These are phyloP conservation scores for Zoanthus gigantus DNA, from an alignment of 92 coral and sea anemone genomes.

Conservation along the genomic window DNA sequence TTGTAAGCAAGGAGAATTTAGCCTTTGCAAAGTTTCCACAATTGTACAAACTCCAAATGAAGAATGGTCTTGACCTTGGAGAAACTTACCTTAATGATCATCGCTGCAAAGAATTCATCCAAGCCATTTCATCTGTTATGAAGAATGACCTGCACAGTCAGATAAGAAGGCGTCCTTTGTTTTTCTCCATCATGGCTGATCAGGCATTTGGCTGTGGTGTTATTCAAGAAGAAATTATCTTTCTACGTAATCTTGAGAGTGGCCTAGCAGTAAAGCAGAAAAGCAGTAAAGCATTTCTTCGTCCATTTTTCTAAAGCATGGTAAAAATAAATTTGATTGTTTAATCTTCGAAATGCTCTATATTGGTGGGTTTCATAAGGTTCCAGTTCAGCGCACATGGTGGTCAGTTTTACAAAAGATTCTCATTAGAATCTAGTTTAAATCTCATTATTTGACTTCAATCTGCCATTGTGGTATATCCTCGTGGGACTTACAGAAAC, in stretches of 20 bases:
- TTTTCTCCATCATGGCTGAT: slow-evolving; percentile 53
- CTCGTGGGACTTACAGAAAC: too few relatives aligned
- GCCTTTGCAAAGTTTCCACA: slow-evolving; percentile 53
- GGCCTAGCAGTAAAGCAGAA: slow-evolving; percentile 37
- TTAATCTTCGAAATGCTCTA: too few relatives aligned
- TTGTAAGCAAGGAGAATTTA: slow-evolving; percentile 20
- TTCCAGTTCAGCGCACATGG: too few relatives aligned
- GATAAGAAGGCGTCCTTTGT: slow-evolving; percentile 51
- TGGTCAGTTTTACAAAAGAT: too few relatives aligned
- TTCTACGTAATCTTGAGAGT: slow-evolving; percentile 41
- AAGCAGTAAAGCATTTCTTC: too few relatives aligned
- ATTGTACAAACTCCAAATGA: slow-evolving; percentile 17
- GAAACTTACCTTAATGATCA: slow-evolving; percentile 58
- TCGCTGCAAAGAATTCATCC: slow-evolving; percentile 51
- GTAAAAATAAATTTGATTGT: too few relatives aligned
- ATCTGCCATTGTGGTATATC: too few relatives aligned
- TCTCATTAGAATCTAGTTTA: too few relatives aligned
- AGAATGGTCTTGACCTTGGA: slow-evolving; percentile 36
- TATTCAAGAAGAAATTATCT: slow-evolving; percentile 46
- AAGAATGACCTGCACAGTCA: slow-evolving; percentile 35
- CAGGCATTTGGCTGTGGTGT: slow-evolving; percentile 57
- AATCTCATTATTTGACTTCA: too few relatives aligned
- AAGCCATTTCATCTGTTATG: slow-evolving; percentile 46
- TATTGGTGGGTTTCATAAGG: too few relatives aligned
- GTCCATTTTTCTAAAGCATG: too few relatives aligned